Percentiles rank a stretch among this genome's conserved stretches.
Conservation (phyloP, 2,113 vertebrate species). For the Salvator merianae region DNA sequence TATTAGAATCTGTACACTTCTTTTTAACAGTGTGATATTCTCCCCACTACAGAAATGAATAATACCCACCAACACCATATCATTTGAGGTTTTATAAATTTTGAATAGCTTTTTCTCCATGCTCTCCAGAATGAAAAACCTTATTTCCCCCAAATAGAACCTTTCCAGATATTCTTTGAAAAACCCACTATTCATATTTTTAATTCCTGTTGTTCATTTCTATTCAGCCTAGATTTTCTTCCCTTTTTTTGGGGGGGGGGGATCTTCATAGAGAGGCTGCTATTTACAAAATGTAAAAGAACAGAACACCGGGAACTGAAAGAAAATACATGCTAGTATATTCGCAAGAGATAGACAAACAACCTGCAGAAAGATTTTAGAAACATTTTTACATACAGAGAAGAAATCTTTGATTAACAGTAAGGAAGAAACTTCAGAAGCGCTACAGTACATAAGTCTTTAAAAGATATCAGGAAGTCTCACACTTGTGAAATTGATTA, state of each 20-base stretch:
- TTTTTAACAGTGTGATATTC: not conserved
- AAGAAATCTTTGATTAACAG: too few species aligned
- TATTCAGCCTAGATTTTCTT: not conserved
- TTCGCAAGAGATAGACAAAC: too few species aligned
- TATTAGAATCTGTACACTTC: slow-evolving; percentile 33
- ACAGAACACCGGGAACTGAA: too few species aligned
- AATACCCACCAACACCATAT: too few species aligned
- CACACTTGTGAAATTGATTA: too few species aligned
- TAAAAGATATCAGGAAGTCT: too few species aligned
- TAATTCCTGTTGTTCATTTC: not conserved
- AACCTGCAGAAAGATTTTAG: too few species aligned
- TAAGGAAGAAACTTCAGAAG: too few species aligned
- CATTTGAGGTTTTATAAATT: not conserved
- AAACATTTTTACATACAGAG: too few species aligned
- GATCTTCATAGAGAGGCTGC: not conserved
- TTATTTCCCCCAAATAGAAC: not conserved
- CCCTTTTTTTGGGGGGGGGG: not conserved
- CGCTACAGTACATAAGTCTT: too few species aligned
- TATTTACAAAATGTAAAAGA: not conserved
- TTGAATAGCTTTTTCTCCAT: not conserved
- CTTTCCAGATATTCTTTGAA: not conserved
- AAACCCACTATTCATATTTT: not conserved
- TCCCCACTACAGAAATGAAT: not conserved
- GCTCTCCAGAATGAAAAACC: not conserved
- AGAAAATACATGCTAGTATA: too few species aligned